Evolutionary conservation across 2,888 invertebrate genomes (phyloP), one percentile per base, ranked within the genome.

Genomic region (Drosophila kuntzei): DNA sequence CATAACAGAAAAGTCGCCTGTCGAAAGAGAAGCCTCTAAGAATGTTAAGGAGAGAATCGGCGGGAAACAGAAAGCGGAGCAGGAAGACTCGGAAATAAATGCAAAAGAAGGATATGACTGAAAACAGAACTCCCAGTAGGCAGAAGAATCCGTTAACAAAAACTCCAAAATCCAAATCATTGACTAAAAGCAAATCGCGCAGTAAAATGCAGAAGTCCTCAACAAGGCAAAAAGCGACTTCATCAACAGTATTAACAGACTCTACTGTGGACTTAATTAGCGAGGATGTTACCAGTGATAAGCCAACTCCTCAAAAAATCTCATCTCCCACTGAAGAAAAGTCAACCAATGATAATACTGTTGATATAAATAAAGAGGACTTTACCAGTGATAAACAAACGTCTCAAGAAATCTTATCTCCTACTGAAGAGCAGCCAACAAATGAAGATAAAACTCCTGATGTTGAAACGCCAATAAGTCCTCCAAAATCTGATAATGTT

Each of bases 231-330:
- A 12, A 20, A 4, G 12, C 18, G 12, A 32, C 18, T 7, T 12
- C 12, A 32, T 32, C 47, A 18, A 32, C 16, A 46, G 46, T 29
- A 46, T 46, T 46, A 46, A 16, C 32, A 0, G 47, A 18, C n/a
- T 32, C 32, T 8, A 20, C n/a, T 32, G 2, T 20, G 32, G 16
- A 25, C 14, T 12, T n/a, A 20, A 22, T n/a, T 14, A 36, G 7
- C 2, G 36, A 37, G 37, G 32, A 32, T 20, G n/a, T 7, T 29
- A 9, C 1, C 9, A 20, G 41, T 11, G 29, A 14, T 9, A 54
- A 29, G n/a, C n/a, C 53, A 20, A 27, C 11, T 3, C 29, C 14
- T 32, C 20, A 9, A 32, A 14, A 9, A 9, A 7, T 32, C 11
- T 22, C 32, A 43, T 12, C 16, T 7, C 14, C 5, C 32, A 12